Base-by-base conservation (phyloP, 30 jellyfish, hydroid and myxozoan genomes). In the Turritopsis dohrnii region DNA sequence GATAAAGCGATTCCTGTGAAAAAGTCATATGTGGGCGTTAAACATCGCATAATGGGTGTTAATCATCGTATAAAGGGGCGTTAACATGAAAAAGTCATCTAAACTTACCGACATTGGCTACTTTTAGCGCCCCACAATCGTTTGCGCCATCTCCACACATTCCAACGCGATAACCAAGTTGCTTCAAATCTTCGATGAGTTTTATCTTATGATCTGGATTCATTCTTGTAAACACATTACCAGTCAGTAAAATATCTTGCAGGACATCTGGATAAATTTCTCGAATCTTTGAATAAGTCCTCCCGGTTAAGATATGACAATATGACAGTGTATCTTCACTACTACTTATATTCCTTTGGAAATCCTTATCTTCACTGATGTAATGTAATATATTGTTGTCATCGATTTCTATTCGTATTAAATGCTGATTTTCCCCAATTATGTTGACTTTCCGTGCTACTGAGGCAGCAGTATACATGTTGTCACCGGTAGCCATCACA, bases 91-190 rank as follows among this genome's bases (percentile, higher is more conserved):
- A n/a, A 69, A 27, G 28, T 60, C 0, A 24, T 29, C 31, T 20
- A 76, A 18, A 81, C 77, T 21, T 71, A 82, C 89, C 95, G 7
- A 75, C 95, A 82, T 87, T 52, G 4, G 95, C 95, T 3, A 81
- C 94, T 72, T 83, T 82, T 9, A 87, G 82, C 22, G 95, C 95
- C 21, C 93, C 93, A 60, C 95, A 87, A 74, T 87, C 95, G 74
- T 87, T 87, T 54, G 95, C 95, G 23, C 95, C 95, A 72, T 87
- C 95, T 1, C 95, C 95, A 82, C 95, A 87, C 95, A 87, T 80
- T 19, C 94, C 80, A 30, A 87, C 95, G 21, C 92, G 31, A 72
- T 87, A 87, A 0, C 90, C 95, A 31, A 87, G 8, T 21, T 73
- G 65, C 54, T 81, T 87, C 53, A 81, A 83, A 65, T 80, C 93